Percentiles rank a stretch among this genome's conserved stretches.
Evolutionary conservation across 2,888 invertebrate species (phyloP).

Genomic region (Anthophora plumipes): DNA sequence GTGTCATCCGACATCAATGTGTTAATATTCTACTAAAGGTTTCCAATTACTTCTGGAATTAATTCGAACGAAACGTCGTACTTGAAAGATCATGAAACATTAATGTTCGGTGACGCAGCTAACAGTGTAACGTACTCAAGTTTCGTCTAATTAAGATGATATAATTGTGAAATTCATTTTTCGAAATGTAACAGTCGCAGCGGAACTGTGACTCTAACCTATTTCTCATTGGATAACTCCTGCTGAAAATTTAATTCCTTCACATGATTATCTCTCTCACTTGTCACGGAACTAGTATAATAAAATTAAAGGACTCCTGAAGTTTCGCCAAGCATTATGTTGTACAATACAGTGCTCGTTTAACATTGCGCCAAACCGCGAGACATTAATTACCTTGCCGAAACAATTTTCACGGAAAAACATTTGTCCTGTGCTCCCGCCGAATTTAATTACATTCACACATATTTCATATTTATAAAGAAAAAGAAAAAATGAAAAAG

Average conservation of each 20-base stretch:
- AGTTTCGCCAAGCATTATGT: constrained; percentile 27
- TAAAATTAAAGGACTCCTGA: constrained; percentile 44
- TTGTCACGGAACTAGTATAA: constrained; percentile 46
- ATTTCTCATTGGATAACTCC: constrained; percentile 17
- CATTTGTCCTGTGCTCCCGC: constrained; percentile 5
- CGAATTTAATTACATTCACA: background rate
- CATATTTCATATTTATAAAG: background rate
- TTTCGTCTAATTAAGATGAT: background rate
- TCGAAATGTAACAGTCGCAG: constrained; percentile 3
- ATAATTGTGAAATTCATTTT: constrained; percentile 25
- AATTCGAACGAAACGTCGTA: background rate
- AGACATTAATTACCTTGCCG: constrained; percentile 26
- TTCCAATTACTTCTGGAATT: background rate
- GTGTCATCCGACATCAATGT: no score
- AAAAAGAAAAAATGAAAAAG: background rate
- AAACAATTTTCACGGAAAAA: constrained; percentile 14
- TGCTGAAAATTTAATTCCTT: constrained; percentile 24
- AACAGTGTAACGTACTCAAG: background rate
- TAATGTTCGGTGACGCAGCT: background rate
- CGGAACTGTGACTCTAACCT: background rate
- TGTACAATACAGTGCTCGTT: constrained; percentile 35
- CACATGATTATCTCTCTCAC: constrained; percentile 37
- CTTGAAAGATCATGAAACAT: background rate
- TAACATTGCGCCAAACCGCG: constrained; percentile 29
- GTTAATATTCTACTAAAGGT: no score